These are phyloP conservation scores for Caenorhabditis briggsae DNA, from an alignment of 1,140 invertebrate genomes.

Conservation along the genomic window DNA sequence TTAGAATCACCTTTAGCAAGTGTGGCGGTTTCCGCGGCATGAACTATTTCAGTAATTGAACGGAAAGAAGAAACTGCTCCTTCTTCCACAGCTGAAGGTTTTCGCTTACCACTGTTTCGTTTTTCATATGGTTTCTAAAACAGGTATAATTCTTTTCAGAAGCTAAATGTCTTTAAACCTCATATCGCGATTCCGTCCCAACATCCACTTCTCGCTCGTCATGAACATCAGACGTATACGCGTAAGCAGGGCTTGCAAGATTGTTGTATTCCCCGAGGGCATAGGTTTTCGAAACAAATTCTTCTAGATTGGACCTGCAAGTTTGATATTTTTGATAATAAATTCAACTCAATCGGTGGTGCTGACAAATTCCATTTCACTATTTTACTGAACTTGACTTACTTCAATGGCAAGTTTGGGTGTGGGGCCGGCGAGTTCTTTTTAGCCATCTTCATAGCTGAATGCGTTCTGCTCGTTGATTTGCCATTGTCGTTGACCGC, in stretches of 20 bases:
- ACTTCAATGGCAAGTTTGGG: slow-evolving; percentile 4
- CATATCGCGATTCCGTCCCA: neutral
- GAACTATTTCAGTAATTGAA: slow-evolving; percentile 64
- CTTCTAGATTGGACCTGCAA: slow-evolving; percentile 38
- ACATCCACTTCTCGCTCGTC: slow-evolving; percentile 38
- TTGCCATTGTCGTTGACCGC: neutral
- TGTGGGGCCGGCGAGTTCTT: neutral
- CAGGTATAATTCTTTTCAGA: neutral
- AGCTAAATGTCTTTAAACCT: neutral
- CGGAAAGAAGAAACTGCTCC: slow-evolving; percentile 56
- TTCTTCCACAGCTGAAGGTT: neutral
- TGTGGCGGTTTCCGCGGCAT: slow-evolving; percentile 53
- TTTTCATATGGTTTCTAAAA: slow-evolving; percentile 41
- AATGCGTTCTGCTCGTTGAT: neutral
- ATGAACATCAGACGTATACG: slow-evolving; percentile 14
- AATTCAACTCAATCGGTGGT: too few relatives aligned
- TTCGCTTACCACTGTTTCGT: neutral
- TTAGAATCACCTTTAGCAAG: slow-evolving; percentile 2
- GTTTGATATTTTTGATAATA: too few relatives aligned
- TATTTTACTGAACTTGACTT: too few relatives aligned
- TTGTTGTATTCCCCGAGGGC: slow-evolving; percentile 35
- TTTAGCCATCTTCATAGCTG: neutral
- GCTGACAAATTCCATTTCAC: too few relatives aligned
- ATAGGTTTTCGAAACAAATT: slow-evolving; percentile 40
- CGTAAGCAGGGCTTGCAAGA: slow-evolving; percentile 16